Base-by-base conservation (phyloP, 92 coral and sea anemone species). In the Parazoanthus atlanticus region DNA sequence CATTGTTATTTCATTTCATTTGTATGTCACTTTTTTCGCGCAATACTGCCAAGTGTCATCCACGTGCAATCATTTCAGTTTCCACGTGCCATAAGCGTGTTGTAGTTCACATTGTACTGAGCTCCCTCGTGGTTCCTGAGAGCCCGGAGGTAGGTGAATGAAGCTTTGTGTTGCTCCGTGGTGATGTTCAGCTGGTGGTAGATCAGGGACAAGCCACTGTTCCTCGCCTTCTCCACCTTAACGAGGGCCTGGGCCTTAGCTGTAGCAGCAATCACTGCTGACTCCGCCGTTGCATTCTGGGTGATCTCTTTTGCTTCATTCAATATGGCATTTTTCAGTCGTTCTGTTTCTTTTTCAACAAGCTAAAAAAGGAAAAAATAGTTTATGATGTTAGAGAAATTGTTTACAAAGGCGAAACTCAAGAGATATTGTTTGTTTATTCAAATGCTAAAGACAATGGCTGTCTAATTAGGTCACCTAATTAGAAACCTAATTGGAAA, bases 81-180 rank as follows among this genome's bases (percentile, higher is more conserved):
- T 23, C 91, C 91, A 77, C 91, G 87, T 52, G 91, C 91, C 91
- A 86, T 90, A 9, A 91, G 85, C 13, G 93, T 91, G 47, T 83
- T 84, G 41, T 91, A 91, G 83, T 88, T 86, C 12, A 91, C 91
- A 31, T 91, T 91, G 23, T 88, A 32, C 73, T 64, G 82, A 5
- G 76, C 86, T 25, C 74, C 82, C 76, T 77, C 72, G 58, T 86
- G 78, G 56, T 88, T 88, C 36, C 93, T 52, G 38, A 91, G 91
- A 40, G 91, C 89, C 33, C 93, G 93, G 28, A 91, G 76, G 70
- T 91, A 91, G 64, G 89, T 88, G 84, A 91, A 91, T n/a, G 91
- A 91, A 70, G 93, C 93, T 46, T 91, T 91, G 86, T 91, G 93
- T 31, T 88, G 85, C 28, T 88, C 91, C 3, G 86, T 74, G 56